Evolutionary conservation across 2,888 invertebrate species (phyloP), one percentile per base, ranked within the genome.

Genomic region (Panopea generosa): DNA sequence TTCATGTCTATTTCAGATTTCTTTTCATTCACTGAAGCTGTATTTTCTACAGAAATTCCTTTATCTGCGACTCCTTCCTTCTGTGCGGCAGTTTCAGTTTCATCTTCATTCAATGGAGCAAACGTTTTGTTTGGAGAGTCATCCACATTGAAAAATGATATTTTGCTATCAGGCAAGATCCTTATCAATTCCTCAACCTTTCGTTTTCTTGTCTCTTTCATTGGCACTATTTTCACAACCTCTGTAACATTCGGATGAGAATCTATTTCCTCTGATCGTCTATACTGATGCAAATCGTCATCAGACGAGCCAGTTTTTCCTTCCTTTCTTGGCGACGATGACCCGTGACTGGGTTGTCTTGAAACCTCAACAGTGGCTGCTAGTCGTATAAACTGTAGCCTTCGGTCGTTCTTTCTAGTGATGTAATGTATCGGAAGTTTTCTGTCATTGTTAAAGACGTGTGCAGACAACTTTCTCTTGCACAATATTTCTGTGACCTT

Each of bases 401-500:
- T 65, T 20, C 86, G 57, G 61, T 89, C 89, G 56, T 78, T 84
- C 20, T 77, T 82, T 38, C 62, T 74, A 20, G 72, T 83, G 22
- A 87, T 73, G 69, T 84, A 87, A 29, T 86, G 72, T 7, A 79
- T 80, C 4, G 90, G 86, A 1, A 85, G 68, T 60, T 85, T 86
- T 7, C 82, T 83, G 2, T 83, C 85, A 26, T 76, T 81, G 73
- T 90, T 86, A 24, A 59, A 65, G 0, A 82, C 52, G n/a, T 82
- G 62, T 2, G 84, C 83, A 6, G 81, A 79, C 0, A 88, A 61
- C 24, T 82, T 82, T 50, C 67, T 71, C 26, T 83, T 79, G 63
- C 86, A 84, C 2, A 89, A 76, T n/a, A 83, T 53, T 53, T 87
- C 86, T 9, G 86, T 84, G 2, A 87, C 53, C 45, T 77, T 74